A percentile compares a stretch with the other conserved stretches of the same genome.
phyloP scores from a whole-genome alignment of 2,113 vertebrate species.

The Cyanoramphus novaezelandiae region DNA sequence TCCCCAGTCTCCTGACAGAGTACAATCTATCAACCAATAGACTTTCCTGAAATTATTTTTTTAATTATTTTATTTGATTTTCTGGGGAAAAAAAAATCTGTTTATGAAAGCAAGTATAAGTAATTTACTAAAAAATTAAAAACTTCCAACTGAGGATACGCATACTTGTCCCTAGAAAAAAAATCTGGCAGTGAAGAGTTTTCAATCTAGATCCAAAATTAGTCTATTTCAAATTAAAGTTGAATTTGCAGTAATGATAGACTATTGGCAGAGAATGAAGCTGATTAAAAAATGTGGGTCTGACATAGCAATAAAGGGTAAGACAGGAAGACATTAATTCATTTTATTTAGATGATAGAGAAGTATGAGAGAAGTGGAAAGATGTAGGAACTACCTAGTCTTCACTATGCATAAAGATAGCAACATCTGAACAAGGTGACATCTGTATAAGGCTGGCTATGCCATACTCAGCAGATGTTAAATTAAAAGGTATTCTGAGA shows the following conservation, averaged over 20 bases:
- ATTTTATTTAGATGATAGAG: background rate
- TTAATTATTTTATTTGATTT: background rate
- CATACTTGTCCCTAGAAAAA: background rate
- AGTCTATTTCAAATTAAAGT: background rate
- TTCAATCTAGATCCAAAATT: background rate
- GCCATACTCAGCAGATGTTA: background rate
- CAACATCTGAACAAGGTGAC: background rate
- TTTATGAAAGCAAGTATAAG: background rate
- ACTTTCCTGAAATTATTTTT: background rate
- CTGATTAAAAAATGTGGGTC: background rate
- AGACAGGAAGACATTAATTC: background rate
- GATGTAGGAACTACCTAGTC: background rate
- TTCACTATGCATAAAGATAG: background rate
- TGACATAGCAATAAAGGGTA: background rate
- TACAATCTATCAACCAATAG: background rate
- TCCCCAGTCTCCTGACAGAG: background rate
- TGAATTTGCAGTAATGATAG: background rate
- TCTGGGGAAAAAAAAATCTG: background rate
- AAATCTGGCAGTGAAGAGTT: background rate
- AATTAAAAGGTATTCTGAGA: slow-evolving; percentile 38
- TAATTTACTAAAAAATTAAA: background rate
- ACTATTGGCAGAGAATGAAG: background rate
- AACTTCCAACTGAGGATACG: background rate
- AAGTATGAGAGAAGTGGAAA: background rate
- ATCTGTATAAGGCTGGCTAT: background rate